These are phyloP conservation scores for Eledona agricola DNA, from an alignment of 2,888 invertebrate genomes.

Conservation along the genomic window DNA sequence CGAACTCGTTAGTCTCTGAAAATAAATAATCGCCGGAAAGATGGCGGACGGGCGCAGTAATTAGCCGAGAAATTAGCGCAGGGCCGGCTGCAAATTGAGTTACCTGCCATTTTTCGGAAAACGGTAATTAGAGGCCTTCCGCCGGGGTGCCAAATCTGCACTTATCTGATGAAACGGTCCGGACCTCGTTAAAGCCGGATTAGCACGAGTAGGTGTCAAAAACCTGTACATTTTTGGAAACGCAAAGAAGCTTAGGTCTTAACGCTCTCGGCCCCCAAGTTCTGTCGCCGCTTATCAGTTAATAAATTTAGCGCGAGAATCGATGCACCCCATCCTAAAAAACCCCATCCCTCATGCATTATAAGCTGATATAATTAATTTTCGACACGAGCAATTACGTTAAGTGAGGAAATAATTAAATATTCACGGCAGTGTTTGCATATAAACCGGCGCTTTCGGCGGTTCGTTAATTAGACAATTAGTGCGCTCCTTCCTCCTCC, in stretches of 20 bases:
- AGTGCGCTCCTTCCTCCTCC: slow-evolving; percentile 33
- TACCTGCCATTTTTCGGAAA: no score
- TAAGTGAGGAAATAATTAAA: slow-evolving; percentile 51
- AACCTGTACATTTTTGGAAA: no score
- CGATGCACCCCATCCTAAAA: slow-evolving; percentile 6
- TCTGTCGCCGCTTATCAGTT: no score
- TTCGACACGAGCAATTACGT: slow-evolving; percentile 47
- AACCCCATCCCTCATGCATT: slow-evolving; percentile 26
- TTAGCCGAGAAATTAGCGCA: slow-evolving; percentile 3
- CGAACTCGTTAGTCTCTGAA: slow-evolving; percentile 31
- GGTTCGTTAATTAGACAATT: slow-evolving; percentile 47
- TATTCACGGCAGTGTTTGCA: slow-evolving; percentile 49
- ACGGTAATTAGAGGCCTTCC: slow-evolving; percentile 9
- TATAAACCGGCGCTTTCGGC: slow-evolving; percentile 45
- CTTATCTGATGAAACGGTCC: slow-evolving; percentile 3
- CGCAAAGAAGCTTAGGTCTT: no score
- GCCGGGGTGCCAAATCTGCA: slow-evolving; percentile 1
- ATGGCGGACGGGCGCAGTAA: slow-evolving; percentile 9
- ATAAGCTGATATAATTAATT: slow-evolving; percentile 43
- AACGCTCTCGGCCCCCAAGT: no score
- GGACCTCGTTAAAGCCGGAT: slow-evolving; percentile 6
- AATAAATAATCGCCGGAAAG: slow-evolving; percentile 22
- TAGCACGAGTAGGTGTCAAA: no score
- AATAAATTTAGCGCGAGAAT: no score
- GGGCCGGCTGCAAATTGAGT: no score